A percentile compares a stretch with the other conserved stretches of the same genome.
Conservation (phyloP, 2,113 vertebrate species). For the Trogon melanurus region DNA sequence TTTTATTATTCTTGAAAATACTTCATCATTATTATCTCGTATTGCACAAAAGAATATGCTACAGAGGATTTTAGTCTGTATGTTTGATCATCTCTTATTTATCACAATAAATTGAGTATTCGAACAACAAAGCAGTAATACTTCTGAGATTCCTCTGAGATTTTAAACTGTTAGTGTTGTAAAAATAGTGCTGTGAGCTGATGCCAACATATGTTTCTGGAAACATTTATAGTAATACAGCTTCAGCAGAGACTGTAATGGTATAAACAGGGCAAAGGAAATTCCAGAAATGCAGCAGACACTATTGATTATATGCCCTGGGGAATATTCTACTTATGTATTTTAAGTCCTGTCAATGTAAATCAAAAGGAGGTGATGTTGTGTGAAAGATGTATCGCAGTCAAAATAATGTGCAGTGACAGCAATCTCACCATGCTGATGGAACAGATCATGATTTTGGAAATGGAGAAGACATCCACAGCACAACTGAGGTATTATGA, state of each 20-base stretch:
- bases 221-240: conserved; percentile 73
- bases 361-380: conserved; percentile 72
- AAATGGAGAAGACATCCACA: conserved; percentile 16
- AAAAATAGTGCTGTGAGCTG: conserved; percentile 24
- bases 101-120: conserved; percentile 47
- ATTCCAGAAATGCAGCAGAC: conserved; percentile 77
- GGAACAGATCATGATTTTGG: conserved; percentile 19
- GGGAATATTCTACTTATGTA: conserved; percentile 74
- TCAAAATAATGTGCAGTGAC: conserved; percentile 56
- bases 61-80: not conserved
- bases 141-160: conserved; percentile 25
- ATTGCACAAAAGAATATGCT: conserved; percentile 25
- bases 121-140: conserved; percentile 21
- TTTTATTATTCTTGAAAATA: conserved; percentile 57
- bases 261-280: conserved; percentile 76
- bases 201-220: conserved; percentile 71
- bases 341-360: conserved; percentile 72
- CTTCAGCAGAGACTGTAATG: conserved; percentile 70
- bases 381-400: conserved; percentile 64
- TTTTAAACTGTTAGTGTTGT: conserved; percentile 30
- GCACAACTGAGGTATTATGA: not conserved
- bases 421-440: conserved; percentile 28
- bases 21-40: not conserved
- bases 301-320: conserved; percentile 77
- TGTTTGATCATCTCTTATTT: conserved; percentile 45